Base-by-base conservation (phyloP, 2,797 vertebrate species). In the Hipposideros larvatus region DNA sequence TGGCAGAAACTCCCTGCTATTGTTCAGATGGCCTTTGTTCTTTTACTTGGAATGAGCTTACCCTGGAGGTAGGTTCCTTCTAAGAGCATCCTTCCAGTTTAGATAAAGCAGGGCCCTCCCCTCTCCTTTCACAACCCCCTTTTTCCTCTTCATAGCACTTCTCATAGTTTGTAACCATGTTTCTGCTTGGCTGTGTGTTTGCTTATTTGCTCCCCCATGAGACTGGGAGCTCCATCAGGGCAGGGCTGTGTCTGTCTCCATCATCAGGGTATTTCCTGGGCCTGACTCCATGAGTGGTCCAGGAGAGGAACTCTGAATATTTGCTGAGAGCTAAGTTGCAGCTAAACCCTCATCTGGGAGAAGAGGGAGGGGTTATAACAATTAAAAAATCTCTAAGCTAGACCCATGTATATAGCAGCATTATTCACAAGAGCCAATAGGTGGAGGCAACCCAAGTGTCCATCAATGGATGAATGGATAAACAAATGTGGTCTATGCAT, bases 321-420 rank as follows among this genome's bases (percentile, higher is more conserved):
- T 37, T 82, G 46, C 73, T 21, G 41, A 8, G 48, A 24, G 22
- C 22, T 14, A 11, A 37, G 18, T 11, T 28, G 22, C 24, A 77
- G 43, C 31, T 7, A n/a, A 51, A 63, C 16, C 1, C 55, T 55
- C 14, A 0, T 19, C 71, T 46, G 19, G 37, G 71, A 55, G 43
- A 43, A n/a, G 41, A 57, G 41, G 18, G 37, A 19, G 57, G 28
- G 3, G 28, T n/a, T 11, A 14, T 11, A n/a, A 31, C 11, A 59
- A 31, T n/a, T 37, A 15, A 31, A 26, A 90, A 26, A 55, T 77
- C 46, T 66, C 90, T 55, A 55, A 48, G 34, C 37, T 26, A 7
- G 13, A 11, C 11, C 34, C 34, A 0, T 1, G 18, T 48, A 51
- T 8, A 2, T 5, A 26, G 80, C 2, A 21, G 24, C 2, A 16